Evolutionary conservation across 1,140 invertebrate genomes (phyloP).

Genomic region (Bombus superbus): DNA sequence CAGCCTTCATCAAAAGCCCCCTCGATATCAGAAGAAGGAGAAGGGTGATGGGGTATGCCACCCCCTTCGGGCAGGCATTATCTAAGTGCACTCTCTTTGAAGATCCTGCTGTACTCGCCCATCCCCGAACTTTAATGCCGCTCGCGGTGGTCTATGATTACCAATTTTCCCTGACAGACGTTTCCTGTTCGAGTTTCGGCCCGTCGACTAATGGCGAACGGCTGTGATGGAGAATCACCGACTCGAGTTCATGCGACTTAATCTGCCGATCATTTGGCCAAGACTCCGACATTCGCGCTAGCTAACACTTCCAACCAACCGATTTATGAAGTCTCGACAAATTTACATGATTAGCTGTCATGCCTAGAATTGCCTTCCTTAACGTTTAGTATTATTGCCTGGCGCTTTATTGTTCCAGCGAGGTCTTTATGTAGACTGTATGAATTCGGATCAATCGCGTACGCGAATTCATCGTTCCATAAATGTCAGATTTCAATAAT

Average conservation of each 20-base stretch:
- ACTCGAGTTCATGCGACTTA: slow-evolving; percentile 57
- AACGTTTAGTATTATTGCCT: background rate
- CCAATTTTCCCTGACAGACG: slow-evolving; percentile 82
- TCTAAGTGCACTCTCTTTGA: slow-evolving; percentile 84
- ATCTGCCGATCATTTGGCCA: slow-evolving; percentile 62
- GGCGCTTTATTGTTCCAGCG: background rate
- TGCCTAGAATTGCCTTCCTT: background rate
- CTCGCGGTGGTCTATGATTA: slow-evolving; percentile 83
- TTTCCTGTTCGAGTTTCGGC: slow-evolving; percentile 77
- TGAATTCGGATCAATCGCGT: background rate
- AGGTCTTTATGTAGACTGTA: background rate
- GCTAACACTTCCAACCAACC: too few relatives aligned
- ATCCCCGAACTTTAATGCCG: slow-evolving; percentile 81
- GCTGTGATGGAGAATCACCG: slow-evolving; percentile 61
- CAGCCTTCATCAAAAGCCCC: slow-evolving; percentile 82
- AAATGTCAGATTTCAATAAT: background rate
- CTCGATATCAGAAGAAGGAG: slow-evolving; percentile 74
- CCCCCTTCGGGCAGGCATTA: slow-evolving; percentile 77
- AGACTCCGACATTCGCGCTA: background rate
- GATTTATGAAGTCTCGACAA: slow-evolving; percentile 7
- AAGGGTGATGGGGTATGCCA: slow-evolving; percentile 51
- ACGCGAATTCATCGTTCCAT: background rate
- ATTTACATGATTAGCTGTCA: slow-evolving; percentile 6
- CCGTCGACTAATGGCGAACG: slow-evolving; percentile 69
- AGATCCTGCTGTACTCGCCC: slow-evolving; percentile 76